These are phyloP conservation scores for Prochilodus magdalenae DNA, from an alignment of 2,113 vertebrate genomes.

Conservation along the genomic window DNA sequence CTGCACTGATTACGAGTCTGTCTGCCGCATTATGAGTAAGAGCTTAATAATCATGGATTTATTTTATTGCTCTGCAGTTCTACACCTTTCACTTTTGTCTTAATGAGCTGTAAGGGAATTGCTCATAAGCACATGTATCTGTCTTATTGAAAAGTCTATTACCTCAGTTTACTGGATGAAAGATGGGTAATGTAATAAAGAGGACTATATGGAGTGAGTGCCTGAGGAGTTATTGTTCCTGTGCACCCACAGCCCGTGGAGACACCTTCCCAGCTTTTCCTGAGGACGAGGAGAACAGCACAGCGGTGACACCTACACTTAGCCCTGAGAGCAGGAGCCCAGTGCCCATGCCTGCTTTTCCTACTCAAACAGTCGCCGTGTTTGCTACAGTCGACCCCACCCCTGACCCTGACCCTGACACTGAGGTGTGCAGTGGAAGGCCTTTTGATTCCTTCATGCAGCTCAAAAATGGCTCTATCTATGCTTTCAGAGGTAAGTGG, in stretches of 20 bases:
- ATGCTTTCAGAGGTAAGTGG: slow-evolving; percentile 89
- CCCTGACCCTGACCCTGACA: slow-evolving; percentile 67
- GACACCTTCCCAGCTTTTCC: slow-evolving; percentile 84
- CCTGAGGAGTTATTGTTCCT: neutral
- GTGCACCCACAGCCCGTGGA: slow-evolving; percentile 82
- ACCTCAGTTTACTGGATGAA: neutral
- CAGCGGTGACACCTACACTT: slow-evolving; percentile 10
- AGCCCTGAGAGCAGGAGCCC: neutral
- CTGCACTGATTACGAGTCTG: slow-evolving; percentile 81
- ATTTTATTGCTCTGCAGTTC: too few relatives aligned
- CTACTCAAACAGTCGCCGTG: neutral
- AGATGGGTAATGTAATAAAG: neutral
- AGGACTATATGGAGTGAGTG: neutral
- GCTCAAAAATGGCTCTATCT: slow-evolving; percentile 92
- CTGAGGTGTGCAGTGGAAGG: slow-evolving; percentile 81
- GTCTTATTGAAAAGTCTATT: neutral
- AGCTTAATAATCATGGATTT: neutral
- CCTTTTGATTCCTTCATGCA: slow-evolving; percentile 90
- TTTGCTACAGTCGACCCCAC: neutral
- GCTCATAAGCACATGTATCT: neutral
- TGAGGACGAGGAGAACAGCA: slow-evolving; percentile 82
- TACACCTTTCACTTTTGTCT: neutral
- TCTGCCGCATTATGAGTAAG: slow-evolving; percentile 85
- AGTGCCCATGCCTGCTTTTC: neutral
- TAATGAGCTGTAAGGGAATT: neutral